Conservation (phyloP, 2,113 vertebrate species). For the Grammomys surdaster region DNA sequence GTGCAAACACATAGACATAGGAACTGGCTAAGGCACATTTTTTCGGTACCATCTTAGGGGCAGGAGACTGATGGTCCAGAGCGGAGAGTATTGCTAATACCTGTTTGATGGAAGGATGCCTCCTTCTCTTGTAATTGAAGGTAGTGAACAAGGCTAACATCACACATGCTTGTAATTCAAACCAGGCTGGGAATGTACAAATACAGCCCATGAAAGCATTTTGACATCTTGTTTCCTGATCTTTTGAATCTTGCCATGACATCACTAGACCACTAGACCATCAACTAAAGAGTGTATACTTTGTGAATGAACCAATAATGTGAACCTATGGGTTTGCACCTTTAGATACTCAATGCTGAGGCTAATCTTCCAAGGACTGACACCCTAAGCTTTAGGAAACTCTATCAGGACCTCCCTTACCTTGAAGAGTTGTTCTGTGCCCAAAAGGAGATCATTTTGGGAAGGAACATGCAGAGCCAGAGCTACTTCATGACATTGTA, state of each 20-base stretch:
- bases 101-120: background rate
- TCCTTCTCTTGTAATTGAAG: background rate
- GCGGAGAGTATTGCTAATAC: too few species aligned
- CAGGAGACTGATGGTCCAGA: background rate
- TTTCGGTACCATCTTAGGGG: background rate
- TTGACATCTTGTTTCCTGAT: background rate
- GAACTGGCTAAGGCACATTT: background rate
- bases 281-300: background rate
- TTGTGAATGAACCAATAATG: background rate
- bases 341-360: background rate
- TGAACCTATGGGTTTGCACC: background rate
- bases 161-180: background rate
- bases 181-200: background rate
- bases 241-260: background rate
- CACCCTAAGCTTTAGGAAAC: accelerated
- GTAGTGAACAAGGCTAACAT: background rate
- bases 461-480: background rate
- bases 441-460: background rate
- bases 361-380: background rate
- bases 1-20: background rate
- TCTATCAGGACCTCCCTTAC: background rate
- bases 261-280: background rate
- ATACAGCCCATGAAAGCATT: background rate
- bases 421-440: background rate
- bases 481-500: background rate